Conservation (phyloP, 2,113 vertebrate genomes). For the Empidonax traillii region DNA sequence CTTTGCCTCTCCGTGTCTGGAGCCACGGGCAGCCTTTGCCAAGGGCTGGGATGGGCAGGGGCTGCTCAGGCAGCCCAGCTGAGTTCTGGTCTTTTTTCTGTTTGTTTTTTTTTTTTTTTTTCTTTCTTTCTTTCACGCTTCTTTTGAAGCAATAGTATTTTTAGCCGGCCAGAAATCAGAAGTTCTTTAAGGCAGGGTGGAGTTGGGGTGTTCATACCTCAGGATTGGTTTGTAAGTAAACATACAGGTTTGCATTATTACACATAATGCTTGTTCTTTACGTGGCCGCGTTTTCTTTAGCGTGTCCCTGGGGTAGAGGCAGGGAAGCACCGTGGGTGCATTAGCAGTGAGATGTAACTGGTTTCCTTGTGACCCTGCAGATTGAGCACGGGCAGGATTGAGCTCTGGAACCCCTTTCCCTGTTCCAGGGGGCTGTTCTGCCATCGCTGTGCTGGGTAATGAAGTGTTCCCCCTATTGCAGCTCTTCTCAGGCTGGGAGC, state of each 20-base stretch:
- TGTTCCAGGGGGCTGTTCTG: not conserved
- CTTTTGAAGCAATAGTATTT: not conserved
- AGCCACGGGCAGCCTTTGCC: not conserved
- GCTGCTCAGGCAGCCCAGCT: not conserved
- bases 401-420: not conserved
- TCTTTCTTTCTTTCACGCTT: not conserved
- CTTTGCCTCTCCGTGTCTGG: not conserved
- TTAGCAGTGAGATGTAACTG: not conserved
- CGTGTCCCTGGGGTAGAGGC: not conserved
- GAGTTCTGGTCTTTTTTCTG: not conserved
- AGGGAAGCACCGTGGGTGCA: not conserved
- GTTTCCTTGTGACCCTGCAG: not conserved
- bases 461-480: rapidly evolving
- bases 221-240: not conserved
- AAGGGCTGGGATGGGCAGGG: not conserved
- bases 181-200: not conserved
- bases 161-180: not conserved
- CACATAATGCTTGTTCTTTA: not conserved
- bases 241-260: not conserved
- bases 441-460: no score
- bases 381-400: not conserved
- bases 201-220: not conserved
- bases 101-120: not conserved
- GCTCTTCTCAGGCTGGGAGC: not conserved
- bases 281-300: not conserved